Evolutionary conservation across 2,113 vertebrate genomes (phyloP), one percentile per base, ranked within the genome.

Genomic region (Paratilapia polleni): DNA sequence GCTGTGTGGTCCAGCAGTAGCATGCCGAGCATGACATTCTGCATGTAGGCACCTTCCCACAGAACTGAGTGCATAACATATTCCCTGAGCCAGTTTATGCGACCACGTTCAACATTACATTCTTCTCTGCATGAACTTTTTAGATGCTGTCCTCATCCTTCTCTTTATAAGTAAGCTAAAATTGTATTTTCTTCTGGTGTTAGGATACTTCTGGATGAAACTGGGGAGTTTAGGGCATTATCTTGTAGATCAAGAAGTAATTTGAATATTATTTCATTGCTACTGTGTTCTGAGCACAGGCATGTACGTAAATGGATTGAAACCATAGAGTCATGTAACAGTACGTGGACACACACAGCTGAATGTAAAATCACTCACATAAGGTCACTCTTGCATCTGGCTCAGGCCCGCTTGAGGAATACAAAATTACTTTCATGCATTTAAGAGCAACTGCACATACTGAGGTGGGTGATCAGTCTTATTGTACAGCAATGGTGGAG

Each of bases 401-500:
- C 47, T 73, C 66, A 68, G 31, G 66, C 7, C 5, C 28, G 52
- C 58, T 26, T 12, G 2, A 70, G 59, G 24, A 78, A 85, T 20
- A 64, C 9, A 28, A 6, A 87, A 54, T 54, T 17, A 17, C 20
- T 70, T 0, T 22, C 8, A 26, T 52, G 61, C 28, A 64, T 54
- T 43, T 22, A 57, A 9, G 12, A 59, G n/a, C 73, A 34, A 26
- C 28, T 6, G 2, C 3, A 43, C 43, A 73, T 61, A 38, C 54
- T 4, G n/a, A 38, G 74, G 73, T 17, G 61, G 7, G 66, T 26
- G 24, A 89, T 86, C 78, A 78, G 57, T 84, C 80, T 78, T 59
- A 28, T 77, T 82, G 83, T 70, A 77, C 66, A 78, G 74, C 19
- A 22, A 22, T 4, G 1, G 68, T 12, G 70, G 19, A 84, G 28